Percentiles rank a stretch among this genome's conserved stretches.
Conservation (phyloP, 1,140 invertebrate genomes). For the Lethrus apterus region DNA sequence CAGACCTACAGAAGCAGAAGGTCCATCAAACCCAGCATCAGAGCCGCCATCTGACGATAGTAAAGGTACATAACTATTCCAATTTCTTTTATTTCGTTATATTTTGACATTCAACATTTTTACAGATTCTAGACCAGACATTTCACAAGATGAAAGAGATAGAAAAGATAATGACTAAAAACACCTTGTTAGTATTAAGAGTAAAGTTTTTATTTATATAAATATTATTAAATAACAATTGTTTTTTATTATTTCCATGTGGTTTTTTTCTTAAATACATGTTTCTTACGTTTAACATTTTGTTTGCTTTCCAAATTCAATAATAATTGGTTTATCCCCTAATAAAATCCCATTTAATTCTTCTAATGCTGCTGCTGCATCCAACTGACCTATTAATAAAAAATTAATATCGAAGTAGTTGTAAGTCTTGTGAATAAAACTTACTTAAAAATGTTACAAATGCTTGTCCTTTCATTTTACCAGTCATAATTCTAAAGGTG, state of each 20-base stretch:
- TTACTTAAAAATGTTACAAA: constrained; percentile 49
- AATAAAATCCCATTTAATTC: constrained; percentile 36
- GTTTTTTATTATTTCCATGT: neutral
- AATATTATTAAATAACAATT: constrained; percentile 2
- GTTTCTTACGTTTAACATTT: neutral
- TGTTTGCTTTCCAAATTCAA: constrained; percentile 3
- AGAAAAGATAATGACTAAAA: constrained; percentile 19
- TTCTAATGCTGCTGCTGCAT: constrained; percentile 31
- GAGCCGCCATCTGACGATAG: constrained; percentile 3
- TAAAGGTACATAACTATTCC: constrained; percentile 1
- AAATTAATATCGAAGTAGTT: neutral
- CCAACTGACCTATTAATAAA: constrained; percentile 9
- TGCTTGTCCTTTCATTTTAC: constrained; percentile 52
- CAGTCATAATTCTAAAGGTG: constrained; percentile 42
- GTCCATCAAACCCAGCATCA: neutral
- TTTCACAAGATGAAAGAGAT: constrained; percentile 14
- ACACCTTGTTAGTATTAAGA: neutral
- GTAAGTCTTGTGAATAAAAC: constrained; percentile 29
- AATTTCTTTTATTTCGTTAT: neutral
- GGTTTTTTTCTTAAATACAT: neutral
- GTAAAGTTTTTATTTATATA: neutral
- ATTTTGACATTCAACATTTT: neutral
- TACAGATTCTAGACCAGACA: constrained; percentile 17
- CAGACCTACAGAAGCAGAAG: constrained; percentile 10
- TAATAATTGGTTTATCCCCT: constrained; percentile 37